Evolutionary conservation across 2,888 invertebrate genomes (phyloP), one percentile per base, ranked within the genome.

Genomic region (Aproaerema taeniolella): DNA sequence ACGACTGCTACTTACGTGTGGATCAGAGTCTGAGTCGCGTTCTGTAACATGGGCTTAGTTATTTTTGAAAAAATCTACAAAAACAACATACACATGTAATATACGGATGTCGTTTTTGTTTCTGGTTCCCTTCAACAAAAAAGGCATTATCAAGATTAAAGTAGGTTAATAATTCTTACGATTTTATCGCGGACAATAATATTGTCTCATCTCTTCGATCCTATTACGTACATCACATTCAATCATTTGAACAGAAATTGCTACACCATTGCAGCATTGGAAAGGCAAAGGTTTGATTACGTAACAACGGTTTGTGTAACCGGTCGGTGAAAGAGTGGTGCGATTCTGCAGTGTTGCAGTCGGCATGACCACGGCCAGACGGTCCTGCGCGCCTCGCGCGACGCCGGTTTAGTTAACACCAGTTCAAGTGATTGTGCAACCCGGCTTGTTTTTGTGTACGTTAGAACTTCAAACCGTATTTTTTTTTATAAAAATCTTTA

Each of bases 301-400:
- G 75, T 72, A 81, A 79, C 50, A 41, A 46, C 50, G 53, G 61
- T 71, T 43, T 73, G 81, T 79, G 83, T 79, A 82, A 81, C 74
- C 53, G 55, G 50, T 53, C 57, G 63, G 81, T 78, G 82, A 82
- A 82, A 81, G 82, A 82, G 66, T 61, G 50, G 61, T 58, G 50
- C 58, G 62, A 61, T 61, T 64, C 43, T 48, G 72, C 77, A 77
- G 75, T 72, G 58, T 58, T 80, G 80, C 78, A 78, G 58, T 62
- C 64, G 67, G 50, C 61, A 47, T 58, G 58, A 60, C 45, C 50
- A 57, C 61, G 73, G 52, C 33, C 65, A 62, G 74, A 65, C 74
- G 71, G 43, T 46, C 47, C 50, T 8, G 20, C 42, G 41, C 43
- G 49, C 48, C 35, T 25, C 37, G 40, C 37, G 24, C 20, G 15